These are phyloP conservation scores for Furnarius figulus DNA, from an alignment of 2,113 vertebrate genomes.

Conservation along the genomic window DNA sequence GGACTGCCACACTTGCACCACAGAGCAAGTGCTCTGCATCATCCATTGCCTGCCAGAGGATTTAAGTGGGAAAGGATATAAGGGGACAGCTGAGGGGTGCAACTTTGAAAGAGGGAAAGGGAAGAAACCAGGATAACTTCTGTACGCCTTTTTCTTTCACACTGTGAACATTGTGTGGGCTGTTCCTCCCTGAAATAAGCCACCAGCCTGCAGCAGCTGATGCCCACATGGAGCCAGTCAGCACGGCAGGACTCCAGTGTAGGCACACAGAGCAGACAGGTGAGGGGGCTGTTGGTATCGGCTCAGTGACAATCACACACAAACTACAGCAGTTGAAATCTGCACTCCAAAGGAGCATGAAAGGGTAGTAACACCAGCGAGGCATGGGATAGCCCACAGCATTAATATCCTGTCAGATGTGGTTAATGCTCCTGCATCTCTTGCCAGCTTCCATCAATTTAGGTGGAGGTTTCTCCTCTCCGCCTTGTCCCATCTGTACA, in stretches of 20 bases:
- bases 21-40: not conserved
- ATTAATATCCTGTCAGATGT: not conserved
- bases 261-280: not conserved
- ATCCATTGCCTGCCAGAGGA: not conserved
- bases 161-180: not conserved
- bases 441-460: not conserved
- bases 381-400: not conserved
- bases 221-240: not conserved
- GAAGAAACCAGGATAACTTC: not conserved
- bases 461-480: not conserved
- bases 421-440: not conserved
- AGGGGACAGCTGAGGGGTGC: not conserved
- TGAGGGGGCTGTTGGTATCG: not conserved
- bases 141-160: not conserved
- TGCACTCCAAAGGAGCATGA: fast-evolving
- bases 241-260: not conserved
- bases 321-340: not conserved
- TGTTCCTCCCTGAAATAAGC: not conserved
- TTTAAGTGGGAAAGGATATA: not conserved
- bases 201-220: not conserved
- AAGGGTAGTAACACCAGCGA: fast-evolving
- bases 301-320: not conserved
- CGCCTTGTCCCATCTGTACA: not conserved
- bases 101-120: not conserved
- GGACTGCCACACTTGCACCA: not conserved